Percentiles rank a stretch among this genome's conserved stretches.
These are phyloP conservation scores for Grapholita molesta DNA, from an alignment of 1,140 invertebrate genomes.

Conservation along the genomic window DNA sequence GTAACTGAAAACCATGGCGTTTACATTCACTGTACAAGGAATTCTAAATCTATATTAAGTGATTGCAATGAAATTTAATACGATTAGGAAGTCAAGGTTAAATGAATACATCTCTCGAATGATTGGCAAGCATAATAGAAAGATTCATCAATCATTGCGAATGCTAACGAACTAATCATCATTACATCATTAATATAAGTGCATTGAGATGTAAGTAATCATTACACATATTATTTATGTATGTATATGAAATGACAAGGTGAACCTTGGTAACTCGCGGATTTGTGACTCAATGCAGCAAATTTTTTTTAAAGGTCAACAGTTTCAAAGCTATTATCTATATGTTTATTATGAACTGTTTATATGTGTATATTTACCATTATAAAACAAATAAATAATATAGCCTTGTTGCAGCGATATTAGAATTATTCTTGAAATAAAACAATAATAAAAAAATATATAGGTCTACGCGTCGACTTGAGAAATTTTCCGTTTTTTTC, in stretches of 20 bases:
- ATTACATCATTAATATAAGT: slow-evolving; percentile 1
- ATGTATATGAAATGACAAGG: background rate
- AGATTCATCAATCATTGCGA: background rate
- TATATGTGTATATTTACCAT: no score
- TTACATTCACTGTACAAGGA: no score
- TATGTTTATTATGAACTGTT: background rate
- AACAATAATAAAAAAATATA: no score
- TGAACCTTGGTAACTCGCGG: background rate
- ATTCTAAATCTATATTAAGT: background rate
- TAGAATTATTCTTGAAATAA: no score
- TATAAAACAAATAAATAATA: no score
- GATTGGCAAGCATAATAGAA: background rate
- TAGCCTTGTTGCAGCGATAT: no score
- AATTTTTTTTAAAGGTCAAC: background rate
- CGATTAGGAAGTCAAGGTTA: background rate
- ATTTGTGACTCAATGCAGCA: background rate
- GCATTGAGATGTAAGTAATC: background rate
- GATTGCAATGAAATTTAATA: background rate
- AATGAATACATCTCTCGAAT: background rate
- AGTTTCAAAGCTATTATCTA: background rate
- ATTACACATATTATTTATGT: background rate
- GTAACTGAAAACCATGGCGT: no score
- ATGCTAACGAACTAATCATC: slow-evolving; percentile 3
- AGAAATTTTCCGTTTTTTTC: no score
- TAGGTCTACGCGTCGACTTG: no score